Percentiles rank a stretch among this genome's conserved stretches.
phyloP scores from a whole-genome alignment of 2,113 vertebrate species.

The Ptilonorhynchus violaceus region DNA sequence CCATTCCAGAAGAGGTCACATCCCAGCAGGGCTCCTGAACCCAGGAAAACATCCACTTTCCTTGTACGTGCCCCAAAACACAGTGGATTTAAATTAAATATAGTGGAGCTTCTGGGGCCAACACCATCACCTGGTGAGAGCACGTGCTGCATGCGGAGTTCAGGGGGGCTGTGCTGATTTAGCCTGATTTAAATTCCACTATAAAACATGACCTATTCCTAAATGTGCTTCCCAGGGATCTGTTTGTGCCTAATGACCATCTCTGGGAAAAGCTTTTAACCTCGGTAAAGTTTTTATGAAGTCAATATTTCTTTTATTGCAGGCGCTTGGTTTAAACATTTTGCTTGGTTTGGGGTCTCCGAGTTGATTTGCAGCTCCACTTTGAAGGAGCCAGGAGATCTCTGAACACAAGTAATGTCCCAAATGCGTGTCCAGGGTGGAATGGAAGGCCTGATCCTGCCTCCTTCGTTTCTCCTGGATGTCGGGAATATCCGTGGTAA shows the following conservation, averaged over 20 bases:
- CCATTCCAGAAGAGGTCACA: background rate
- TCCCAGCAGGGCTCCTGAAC: background rate
- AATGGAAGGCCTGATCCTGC: background rate
- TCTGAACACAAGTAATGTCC: background rate
- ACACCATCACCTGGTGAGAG: background rate
- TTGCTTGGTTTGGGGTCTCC: background rate
- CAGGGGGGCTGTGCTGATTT: background rate
- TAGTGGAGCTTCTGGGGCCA: background rate
- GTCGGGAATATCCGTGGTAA: background rate
- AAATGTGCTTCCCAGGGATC: background rate
- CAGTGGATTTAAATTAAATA: background rate
- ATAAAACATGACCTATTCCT: background rate
- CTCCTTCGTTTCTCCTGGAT: background rate
- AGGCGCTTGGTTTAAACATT: background rate
- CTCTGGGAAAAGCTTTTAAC: background rate
- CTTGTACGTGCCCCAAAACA: background rate
- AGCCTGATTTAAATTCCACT: background rate
- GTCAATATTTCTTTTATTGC: background rate
- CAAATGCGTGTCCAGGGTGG: no score
- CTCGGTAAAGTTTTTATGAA: background rate
- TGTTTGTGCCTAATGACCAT: background rate
- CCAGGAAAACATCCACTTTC: background rate
- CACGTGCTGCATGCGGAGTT: rapidly evolving
- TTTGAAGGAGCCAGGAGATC: background rate
- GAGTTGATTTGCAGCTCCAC: background rate